Base-by-base conservation (phyloP, 2,888 invertebrate species). In the Caenorhabditis auriculariae region DNA sequence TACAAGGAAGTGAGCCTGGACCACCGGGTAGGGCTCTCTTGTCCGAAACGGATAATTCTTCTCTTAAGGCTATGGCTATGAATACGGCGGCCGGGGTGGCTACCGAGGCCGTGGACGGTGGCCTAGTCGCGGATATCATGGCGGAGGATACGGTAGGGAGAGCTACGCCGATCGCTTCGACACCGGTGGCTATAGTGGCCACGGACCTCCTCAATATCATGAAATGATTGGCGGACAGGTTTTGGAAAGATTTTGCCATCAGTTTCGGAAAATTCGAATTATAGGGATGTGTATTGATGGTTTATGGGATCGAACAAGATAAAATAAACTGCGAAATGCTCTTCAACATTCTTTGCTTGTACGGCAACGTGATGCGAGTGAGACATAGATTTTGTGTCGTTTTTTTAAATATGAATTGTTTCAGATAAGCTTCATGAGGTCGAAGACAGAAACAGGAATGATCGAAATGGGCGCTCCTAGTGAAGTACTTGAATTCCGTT, bases 401-500 rank as follows among this genome's bases (percentile, higher is more conserved):
- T 23, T 28, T 15, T 29, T 7, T 21, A 35, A 12, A 3, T 32
- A 5, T 12, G n/a, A 32, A 32, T 3, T 4, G 21, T 69, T 75
- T 2, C 83, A 89, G 90, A 86, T 96, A 82, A 96, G 96, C 85
- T 98, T 96, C 85, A 85, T 98, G 84, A 93, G 94, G 86, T 93
- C 93, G 63, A 98, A 96, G 85, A 93, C 94, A 81, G 96, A 96
- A 68, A 93, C 95, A 54, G 95, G 95, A 43, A 98, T 98, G 96
- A 91, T 96, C 50, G 95, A 98, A 85, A 92, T 98, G 93, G 94
- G 95, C 7, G 94, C 94, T 83, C 89, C 89, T 15, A 88, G 91
- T 56, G 91, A 94, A 9, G 93, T 94, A 29, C 19, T 12, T 12
- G 19, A 19, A 2, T 17, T 43, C 15, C 27, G 39, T 21, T 19